Evolutionary conservation across 2,797 vertebrate species (phyloP).

Genomic region (Anabacerthia variegaticeps): DNA sequence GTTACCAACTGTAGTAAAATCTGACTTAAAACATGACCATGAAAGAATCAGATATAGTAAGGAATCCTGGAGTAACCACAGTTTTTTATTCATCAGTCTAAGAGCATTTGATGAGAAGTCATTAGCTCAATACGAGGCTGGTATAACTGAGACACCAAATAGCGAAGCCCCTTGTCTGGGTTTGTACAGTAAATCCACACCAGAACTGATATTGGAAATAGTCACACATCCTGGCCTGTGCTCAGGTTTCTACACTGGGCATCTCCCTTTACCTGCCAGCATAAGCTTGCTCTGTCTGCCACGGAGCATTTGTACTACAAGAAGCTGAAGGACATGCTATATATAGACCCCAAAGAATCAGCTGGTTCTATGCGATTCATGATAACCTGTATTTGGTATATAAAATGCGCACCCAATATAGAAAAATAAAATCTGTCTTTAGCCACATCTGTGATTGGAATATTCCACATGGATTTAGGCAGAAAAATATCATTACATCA

Average conservation of each 20-base stretch:
- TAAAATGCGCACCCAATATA: constrained; percentile 32
- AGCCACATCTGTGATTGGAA: background rate
- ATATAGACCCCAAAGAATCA: background rate
- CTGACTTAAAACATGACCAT: background rate
- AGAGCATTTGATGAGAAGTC: background rate
- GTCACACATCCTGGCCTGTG: background rate
- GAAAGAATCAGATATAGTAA: background rate
- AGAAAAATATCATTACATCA: constrained; percentile 17
- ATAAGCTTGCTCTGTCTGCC: background rate
- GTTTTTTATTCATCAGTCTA: background rate
- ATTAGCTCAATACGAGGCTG: background rate
- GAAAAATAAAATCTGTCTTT: constrained; percentile 67
- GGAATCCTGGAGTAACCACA: background rate
- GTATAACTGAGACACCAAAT: background rate
- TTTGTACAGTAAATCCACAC: background rate
- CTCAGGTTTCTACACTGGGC: background rate
- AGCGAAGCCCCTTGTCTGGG: background rate
- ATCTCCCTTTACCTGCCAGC: background rate
- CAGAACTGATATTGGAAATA: background rate
- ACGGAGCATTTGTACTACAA: background rate
- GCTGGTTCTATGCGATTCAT: background rate
- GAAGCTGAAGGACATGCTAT: background rate
- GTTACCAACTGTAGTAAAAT: background rate
- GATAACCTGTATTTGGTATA: constrained; percentile 50
- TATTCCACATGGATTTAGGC: background rate